phyloP scores from a whole-genome alignment of 2,888 invertebrate genomes.

The Drosophila aldrichi region DNA sequence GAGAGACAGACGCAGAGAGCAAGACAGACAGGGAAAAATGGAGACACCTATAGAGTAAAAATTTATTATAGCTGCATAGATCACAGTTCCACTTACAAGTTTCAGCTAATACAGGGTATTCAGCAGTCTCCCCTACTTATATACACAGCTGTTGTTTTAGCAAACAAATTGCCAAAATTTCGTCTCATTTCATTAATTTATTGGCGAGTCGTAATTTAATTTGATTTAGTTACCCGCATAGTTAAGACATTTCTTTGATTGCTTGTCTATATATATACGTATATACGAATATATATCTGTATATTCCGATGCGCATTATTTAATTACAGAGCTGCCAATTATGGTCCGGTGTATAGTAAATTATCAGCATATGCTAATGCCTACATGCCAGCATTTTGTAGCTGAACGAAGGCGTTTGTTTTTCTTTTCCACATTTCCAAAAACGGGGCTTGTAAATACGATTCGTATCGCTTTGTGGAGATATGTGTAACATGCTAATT shows the following conservation, averaged over 20 bases:
- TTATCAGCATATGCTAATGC: conserved; percentile 22
- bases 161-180: not conserved
- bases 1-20: not conserved
- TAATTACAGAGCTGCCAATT: conserved; percentile 39
- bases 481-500: conserved; percentile 6
- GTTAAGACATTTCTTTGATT: conserved; percentile 31
- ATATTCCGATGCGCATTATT: conserved; percentile 43
- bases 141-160: not conserved
- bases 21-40: not conserved
- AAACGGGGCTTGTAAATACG: conserved; percentile 10
- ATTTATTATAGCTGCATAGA: no score
- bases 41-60: no score
- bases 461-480: not conserved
- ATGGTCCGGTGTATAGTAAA: conserved; percentile 36
- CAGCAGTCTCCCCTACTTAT: not conserved
- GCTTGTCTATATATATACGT: not conserved
- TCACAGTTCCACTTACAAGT: no score
- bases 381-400: conserved; percentile 27
- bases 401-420: conserved; percentile 49
- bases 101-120: not conserved
- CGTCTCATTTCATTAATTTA: conserved; percentile 10
- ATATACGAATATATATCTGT: not conserved
- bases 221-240: conserved; percentile 5
- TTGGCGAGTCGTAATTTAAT: conserved; percentile 23
- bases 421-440: conserved; percentile 18